Percentiles rank a stretch among this genome's conserved stretches.
Conservation (phyloP, 1,140 invertebrate genomes). For the Drosophila malerkotliana region DNA sequence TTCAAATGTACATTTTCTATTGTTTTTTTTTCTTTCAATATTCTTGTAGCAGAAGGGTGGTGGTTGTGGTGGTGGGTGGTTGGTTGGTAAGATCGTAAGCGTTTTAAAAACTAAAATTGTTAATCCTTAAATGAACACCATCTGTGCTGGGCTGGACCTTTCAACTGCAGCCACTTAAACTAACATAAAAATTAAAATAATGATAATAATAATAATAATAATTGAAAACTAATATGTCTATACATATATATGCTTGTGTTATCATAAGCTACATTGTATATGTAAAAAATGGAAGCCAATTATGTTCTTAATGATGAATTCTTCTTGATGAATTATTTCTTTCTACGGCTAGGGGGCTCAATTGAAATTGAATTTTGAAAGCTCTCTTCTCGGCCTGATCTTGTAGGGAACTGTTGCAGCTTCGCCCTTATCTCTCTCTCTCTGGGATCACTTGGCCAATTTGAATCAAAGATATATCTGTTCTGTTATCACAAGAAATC, state of each 20-base stretch:
- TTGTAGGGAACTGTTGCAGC: conserved; percentile 60
- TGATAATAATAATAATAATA: conserved; percentile 30
- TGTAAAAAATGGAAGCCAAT: conserved; percentile 81
- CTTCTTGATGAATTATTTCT: conserved; percentile 1
- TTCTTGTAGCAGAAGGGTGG: neutral
- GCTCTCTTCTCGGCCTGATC: conserved; percentile 47
- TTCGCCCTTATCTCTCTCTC: neutral
- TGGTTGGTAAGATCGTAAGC: conserved; percentile 27
- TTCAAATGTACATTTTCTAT: conserved; percentile 63
- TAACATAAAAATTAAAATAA: conserved; percentile 49
- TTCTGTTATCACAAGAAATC: conserved; percentile 77
- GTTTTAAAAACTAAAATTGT: conserved; percentile 41
- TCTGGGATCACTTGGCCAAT: conserved; percentile 20
- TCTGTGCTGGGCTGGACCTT: conserved; percentile 36
- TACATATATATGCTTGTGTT: conserved; percentile 38
- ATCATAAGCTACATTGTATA: conserved; percentile 16
- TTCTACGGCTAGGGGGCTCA: conserved; percentile 44
- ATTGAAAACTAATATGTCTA: conserved; percentile 59
- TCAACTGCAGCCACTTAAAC: conserved; percentile 30
- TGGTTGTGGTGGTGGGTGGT: conserved; percentile 3
- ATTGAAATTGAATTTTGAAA: conserved; percentile 69
- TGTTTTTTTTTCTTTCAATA: conserved; percentile 10
- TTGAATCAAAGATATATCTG: conserved; percentile 52
- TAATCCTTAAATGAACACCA: conserved; percentile 71
- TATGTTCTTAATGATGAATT: conserved; percentile 26